A percentile compares a stretch with the other conserved stretches of the same genome.
phyloP scores from a whole-genome alignment of 2,113 vertebrate species.

The Pedionomus torquatus region DNA sequence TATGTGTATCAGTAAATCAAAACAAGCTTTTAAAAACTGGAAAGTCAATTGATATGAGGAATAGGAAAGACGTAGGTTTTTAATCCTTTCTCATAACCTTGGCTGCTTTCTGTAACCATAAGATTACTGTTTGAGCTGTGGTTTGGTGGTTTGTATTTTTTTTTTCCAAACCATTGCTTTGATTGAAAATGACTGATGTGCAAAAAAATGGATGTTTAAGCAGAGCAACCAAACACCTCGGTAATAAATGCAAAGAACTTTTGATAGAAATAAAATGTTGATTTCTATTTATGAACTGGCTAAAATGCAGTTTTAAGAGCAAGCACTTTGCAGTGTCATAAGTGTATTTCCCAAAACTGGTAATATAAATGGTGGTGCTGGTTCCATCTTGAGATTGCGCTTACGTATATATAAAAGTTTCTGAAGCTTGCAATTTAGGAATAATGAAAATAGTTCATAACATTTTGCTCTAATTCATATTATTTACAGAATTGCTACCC shows the following conservation, averaged over 20 bases:
- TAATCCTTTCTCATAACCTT: conserved; percentile 1
- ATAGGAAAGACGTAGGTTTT: background rate
- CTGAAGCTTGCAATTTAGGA: background rate
- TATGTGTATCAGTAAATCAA: conserved; percentile 54
- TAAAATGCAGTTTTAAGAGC: background rate
- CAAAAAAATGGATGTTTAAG: background rate
- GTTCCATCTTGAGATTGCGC: background rate
- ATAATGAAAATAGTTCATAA: background rate
- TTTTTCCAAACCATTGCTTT: background rate
- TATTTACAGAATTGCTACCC: conserved; percentile 85
- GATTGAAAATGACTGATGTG: background rate
- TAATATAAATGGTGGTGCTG: rapidly evolving
- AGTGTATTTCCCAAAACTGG: background rate
- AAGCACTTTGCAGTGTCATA: background rate
- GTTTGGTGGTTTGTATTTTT: background rate
- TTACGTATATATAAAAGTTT: background rate
- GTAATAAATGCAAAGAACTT: background rate
- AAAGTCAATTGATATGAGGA: conserved; percentile 46
- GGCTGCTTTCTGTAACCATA: background rate
- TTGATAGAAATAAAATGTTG: background rate
- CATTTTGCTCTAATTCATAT: background rate
- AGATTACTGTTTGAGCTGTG: background rate
- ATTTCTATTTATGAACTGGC: background rate
- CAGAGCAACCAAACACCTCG: background rate
- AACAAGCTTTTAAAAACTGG: conserved; percentile 41